Conservation (phyloP, 2,888 invertebrate species). For the Dione juno region DNA sequence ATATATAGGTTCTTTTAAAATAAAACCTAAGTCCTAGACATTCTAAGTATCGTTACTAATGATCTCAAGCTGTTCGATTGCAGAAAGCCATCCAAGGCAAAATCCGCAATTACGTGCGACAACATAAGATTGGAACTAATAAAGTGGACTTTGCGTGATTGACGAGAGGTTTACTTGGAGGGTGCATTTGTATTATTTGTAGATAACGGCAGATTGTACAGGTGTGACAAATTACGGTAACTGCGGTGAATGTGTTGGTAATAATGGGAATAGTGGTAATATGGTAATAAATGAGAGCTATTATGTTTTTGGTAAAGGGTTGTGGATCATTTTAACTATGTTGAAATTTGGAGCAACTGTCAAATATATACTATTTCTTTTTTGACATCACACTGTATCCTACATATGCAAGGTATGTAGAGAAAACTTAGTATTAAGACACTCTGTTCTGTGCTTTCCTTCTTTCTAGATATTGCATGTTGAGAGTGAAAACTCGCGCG, state of each 20-base stretch:
- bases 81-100: conserved; percentile 13
- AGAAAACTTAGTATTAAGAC: too few species aligned
- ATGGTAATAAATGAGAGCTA: not conserved
- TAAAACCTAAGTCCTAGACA: not conserved
- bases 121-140: conserved; percentile 33
- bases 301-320: too few species aligned
- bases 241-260: not conserved
- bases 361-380: too few species aligned
- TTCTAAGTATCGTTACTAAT: conserved; percentile 14
- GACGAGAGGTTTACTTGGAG: conserved; percentile 40
- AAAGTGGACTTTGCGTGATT: conserved; percentile 38
- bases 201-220: conserved; percentile 5
- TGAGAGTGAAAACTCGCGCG: too few species aligned
- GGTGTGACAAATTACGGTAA: conserved; percentile 6
- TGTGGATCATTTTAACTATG: too few species aligned
- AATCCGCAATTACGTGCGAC: conserved; percentile 22
- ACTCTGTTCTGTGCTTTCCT: too few species aligned
- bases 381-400: too few species aligned
- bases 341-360: too few species aligned
- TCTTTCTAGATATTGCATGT: too few species aligned
- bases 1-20: not conserved
- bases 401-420: too few species aligned
- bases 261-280: not conserved
- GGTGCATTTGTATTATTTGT: conserved; percentile 34
- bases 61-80: conserved; percentile 7